Base-by-base conservation (phyloP, 2,113 vertebrate genomes). In the Pampusana beccarii region DNA sequence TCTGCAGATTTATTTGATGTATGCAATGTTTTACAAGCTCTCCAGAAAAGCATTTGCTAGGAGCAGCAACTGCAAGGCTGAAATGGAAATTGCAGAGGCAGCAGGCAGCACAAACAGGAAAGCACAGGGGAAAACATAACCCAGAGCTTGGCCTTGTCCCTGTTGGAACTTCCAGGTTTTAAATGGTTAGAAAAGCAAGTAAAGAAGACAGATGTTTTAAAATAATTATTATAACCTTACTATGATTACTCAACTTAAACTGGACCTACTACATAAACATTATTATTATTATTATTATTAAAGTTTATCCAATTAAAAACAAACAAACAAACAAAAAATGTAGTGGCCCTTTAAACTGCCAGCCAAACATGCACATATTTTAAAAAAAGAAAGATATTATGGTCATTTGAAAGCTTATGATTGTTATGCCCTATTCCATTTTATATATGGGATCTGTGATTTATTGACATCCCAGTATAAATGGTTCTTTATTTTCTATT, bases 401-500 rank as follows among this genome's bases (percentile, higher is more conserved):
- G 25, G 79, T 83, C 46, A 93, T 92, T 88, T 94, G 93, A 96
- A 86, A 86, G 66, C 57, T 94, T 93, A 86, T 95, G 83, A 92
- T 82, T 96, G 91, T 82, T 92, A 91, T 91, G 56, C 67, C 78
- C 34, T 91, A 86, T 96, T 94, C 93, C 66, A 94, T 97, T 97
- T 96, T 81, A 81, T 95, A 69, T 91, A 95, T 96, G 91, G 79
- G 93, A 88, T 90, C 81, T 91, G 70, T 97, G 97, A 98, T 97
- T 98, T 98, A 98, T 97, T 97, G 98, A 96, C 97, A 97, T 95
- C 88, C 70, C 91, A 83, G 93, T 94, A 51, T 92, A 91, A 96
- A 97, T 93, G 91, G 89, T 97, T 97, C 92, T 97, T 97, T 98
- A 97, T 98, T 97, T 97, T 98, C 96, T 97, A 96, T 97, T 97